These are phyloP conservation scores for Lasioglossum marginatum DNA, from an alignment of 2,888 invertebrate genomes.

Conservation along the genomic window DNA sequence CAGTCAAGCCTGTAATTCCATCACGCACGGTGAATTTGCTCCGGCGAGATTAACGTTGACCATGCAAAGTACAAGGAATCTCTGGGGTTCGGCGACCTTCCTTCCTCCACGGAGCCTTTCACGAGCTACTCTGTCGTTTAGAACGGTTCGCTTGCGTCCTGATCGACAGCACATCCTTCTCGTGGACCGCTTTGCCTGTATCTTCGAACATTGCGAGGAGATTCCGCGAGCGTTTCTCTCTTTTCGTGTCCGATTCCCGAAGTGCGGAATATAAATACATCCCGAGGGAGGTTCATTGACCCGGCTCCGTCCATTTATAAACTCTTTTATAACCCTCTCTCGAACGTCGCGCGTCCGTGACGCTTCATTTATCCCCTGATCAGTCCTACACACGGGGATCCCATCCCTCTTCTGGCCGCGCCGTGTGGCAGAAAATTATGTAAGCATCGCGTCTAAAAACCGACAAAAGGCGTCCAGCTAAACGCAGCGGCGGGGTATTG, in stretches of 20 bases:
- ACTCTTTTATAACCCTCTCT: conserved; percentile 61
- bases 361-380: conserved; percentile 70
- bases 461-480: conserved; percentile 68
- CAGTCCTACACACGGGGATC: conserved; percentile 48
- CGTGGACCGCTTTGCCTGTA: background rate
- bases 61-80: conserved; percentile 42
- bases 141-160: conserved; percentile 36
- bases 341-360: conserved; percentile 40
- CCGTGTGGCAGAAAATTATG: conserved; percentile 69
- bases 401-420: conserved; percentile 54
- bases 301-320: conserved; percentile 55
- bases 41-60: conserved; percentile 48
- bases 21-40: conserved; percentile 55
- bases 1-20: conserved; percentile 55
- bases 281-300: conserved; percentile 53
- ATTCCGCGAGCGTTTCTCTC: background rate
- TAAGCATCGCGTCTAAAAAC: conserved; percentile 69
- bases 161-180: conserved; percentile 32
- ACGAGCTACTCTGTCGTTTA: conserved; percentile 27
- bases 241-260: conserved; percentile 19
- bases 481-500: conserved; percentile 65
- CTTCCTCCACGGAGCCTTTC: conserved; percentile 29
- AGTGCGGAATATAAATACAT: conserved; percentile 48
- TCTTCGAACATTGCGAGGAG: background rate
- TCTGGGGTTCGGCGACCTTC: conserved; percentile 47